Conservation (phyloP, 2,113 vertebrate genomes). For the Vidua macroura region DNA sequence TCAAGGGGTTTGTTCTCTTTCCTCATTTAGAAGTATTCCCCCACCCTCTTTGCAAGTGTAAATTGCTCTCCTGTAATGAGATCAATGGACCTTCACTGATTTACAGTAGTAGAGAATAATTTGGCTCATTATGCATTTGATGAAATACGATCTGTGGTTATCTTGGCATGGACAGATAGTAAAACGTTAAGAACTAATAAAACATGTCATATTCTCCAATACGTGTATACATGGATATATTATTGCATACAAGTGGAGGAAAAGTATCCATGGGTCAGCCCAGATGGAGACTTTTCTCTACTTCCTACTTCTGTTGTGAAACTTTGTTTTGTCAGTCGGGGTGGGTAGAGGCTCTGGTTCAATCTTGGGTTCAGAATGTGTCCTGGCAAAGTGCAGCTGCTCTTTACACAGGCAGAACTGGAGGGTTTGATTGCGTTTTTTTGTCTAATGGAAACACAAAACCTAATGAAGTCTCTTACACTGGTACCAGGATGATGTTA, state of each 20-base stretch:
- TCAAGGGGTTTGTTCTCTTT: background rate
- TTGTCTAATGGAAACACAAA: background rate
- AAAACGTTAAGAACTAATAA: conserved; percentile 16
- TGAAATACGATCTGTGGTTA: background rate
- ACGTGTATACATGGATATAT: background rate
- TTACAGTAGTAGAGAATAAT: conserved; percentile 29
- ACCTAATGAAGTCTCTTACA: background rate
- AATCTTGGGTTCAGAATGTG: background rate
- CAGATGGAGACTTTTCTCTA: background rate
- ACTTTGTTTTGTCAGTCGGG: background rate
- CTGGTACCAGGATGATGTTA: background rate
- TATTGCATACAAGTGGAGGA: fast-evolving
- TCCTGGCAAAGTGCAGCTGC: background rate
- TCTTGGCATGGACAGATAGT: background rate
- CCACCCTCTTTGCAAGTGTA: background rate
- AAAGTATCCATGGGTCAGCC: background rate
- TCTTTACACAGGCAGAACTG: background rate
- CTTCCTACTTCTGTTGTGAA: background rate
- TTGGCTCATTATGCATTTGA: background rate
- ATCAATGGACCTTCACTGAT: conserved; percentile 13
- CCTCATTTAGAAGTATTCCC: background rate
- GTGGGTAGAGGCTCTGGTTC: background rate
- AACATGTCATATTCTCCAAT: background rate
- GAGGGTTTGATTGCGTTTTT: fast-evolving
- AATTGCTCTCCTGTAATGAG: conserved; percentile 34